phyloP scores from a whole-genome alignment of 2,888 invertebrate genomes.

The Cristatella mucedo region DNA sequence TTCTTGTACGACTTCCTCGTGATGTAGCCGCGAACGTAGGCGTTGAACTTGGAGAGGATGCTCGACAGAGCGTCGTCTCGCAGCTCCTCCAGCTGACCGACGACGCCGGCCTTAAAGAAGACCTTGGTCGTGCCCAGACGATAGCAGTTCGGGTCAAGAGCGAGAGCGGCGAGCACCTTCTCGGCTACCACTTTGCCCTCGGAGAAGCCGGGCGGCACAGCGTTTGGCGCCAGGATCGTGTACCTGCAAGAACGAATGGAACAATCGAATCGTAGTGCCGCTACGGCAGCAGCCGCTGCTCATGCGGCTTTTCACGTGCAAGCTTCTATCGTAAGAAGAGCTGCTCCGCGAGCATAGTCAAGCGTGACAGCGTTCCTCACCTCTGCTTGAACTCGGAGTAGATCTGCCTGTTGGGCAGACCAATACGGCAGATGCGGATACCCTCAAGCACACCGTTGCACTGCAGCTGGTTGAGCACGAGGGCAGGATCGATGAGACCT shows the following conservation, averaged over 20 bases:
- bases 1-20: conserved; percentile 69
- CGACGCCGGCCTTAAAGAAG: conserved; percentile 99
- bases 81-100: conserved; percentile 99
- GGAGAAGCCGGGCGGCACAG: conserved; percentile 41
- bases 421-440: conserved; percentile 98
- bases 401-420: conserved; percentile 99
- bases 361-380: too few species aligned
- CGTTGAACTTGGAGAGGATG: conserved; percentile 79
- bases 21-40: conserved; percentile 75
- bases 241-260: too few species aligned
- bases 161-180: conserved; percentile 42
- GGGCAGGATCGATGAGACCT: conserved; percentile 91
- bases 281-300: too few species aligned
- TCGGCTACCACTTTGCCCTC: conserved; percentile 52
- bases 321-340: too few species aligned
- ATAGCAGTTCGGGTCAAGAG: conserved; percentile 81
- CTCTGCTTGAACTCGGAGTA: conserved; percentile 99
- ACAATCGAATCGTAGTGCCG: too few species aligned
- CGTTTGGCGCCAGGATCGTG: conserved; percentile 95
- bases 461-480: conserved; percentile 98
- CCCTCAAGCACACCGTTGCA: conserved; percentile 99
- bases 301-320: too few species aligned
- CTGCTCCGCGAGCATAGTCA: too few species aligned
- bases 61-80: conserved; percentile 93
- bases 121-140: conserved; percentile 98